Conservation (phyloP, 2,888 invertebrate genomes). For the Dryomyza anilis region DNA sequence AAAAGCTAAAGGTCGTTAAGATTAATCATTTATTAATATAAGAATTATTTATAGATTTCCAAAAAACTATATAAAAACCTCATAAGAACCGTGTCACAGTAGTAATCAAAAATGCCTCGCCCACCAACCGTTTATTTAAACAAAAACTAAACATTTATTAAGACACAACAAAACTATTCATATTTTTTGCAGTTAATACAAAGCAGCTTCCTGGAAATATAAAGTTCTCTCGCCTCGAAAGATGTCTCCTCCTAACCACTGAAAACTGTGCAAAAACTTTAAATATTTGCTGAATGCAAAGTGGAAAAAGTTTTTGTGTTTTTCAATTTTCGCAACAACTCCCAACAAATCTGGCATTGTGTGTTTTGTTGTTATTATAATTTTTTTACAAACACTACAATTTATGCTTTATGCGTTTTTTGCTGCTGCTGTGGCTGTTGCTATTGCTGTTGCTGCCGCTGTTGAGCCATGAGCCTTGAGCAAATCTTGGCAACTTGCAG, state of each 20-base stretch:
- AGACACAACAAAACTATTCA: neutral
- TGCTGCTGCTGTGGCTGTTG: neutral
- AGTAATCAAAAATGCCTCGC: neutral
- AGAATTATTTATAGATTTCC: too few species aligned
- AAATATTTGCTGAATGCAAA: slow-evolving; percentile 9
- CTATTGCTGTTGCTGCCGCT: too few species aligned
- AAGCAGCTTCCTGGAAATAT: too few species aligned
- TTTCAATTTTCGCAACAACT: slow-evolving; percentile 17
- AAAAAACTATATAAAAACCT: too few species aligned
- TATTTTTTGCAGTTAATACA: neutral
- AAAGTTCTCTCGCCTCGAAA: too few species aligned
- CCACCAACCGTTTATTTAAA: neutral
- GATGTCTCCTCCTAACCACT: too few species aligned
- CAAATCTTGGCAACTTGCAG: slow-evolving; percentile 20
- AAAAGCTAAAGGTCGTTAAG: too few species aligned
- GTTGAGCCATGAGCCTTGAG: neutral
- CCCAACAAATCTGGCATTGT: too few species aligned
- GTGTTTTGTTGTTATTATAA: too few species aligned
- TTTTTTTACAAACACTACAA: too few species aligned
- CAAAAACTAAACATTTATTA: neutral
- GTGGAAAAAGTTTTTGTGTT: slow-evolving; percentile 8
- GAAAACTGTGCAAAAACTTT: slow-evolving; percentile 5
- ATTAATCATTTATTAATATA: too few species aligned
- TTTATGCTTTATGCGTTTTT: neutral
- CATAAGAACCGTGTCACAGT: too few species aligned